Conservation (phyloP, 2,113 vertebrate genomes). For the Ptychochromis oligacanthus region DNA sequence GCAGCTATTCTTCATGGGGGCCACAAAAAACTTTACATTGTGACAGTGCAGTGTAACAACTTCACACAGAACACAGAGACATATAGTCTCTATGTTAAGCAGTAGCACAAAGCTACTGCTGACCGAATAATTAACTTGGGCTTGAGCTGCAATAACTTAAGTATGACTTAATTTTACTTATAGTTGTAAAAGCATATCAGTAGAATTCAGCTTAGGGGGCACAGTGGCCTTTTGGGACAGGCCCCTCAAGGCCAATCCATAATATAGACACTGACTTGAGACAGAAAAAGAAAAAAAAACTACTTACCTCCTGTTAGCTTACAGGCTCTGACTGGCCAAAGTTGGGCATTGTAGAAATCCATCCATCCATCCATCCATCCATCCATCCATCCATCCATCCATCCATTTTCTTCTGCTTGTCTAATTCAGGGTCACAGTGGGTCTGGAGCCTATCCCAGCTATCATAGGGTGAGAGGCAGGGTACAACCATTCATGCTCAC, state of each 20-base stretch:
- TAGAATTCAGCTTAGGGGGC: neutral
- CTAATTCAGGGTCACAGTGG: neutral
- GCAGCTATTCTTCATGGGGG: neutral
- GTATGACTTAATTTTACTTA: neutral
- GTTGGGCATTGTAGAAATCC: too few relatives aligned
- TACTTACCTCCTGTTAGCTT: too few relatives aligned
- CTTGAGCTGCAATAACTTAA: neutral
- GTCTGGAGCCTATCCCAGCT: neutral
- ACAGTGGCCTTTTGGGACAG: too few relatives aligned
- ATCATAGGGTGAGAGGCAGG: neutral
- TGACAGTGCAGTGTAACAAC: neutral
- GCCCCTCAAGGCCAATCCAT: too few relatives aligned
- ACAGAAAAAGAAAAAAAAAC: too few relatives aligned
- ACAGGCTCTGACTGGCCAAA: too few relatives aligned
- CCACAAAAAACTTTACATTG: neutral
- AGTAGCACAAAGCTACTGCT: neutral
- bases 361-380: neutral
- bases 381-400: too few relatives aligned
- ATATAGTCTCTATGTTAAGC: neutral
- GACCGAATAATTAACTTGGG: neutral
- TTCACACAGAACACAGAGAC: neutral
- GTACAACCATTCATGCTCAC: neutral
- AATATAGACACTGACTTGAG: too few relatives aligned
- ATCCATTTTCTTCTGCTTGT: neutral
- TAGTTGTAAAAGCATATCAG: neutral